Evolutionary conservation across 2,113 vertebrate genomes (phyloP).

Genomic region (Coreoperca whiteheadi): DNA sequence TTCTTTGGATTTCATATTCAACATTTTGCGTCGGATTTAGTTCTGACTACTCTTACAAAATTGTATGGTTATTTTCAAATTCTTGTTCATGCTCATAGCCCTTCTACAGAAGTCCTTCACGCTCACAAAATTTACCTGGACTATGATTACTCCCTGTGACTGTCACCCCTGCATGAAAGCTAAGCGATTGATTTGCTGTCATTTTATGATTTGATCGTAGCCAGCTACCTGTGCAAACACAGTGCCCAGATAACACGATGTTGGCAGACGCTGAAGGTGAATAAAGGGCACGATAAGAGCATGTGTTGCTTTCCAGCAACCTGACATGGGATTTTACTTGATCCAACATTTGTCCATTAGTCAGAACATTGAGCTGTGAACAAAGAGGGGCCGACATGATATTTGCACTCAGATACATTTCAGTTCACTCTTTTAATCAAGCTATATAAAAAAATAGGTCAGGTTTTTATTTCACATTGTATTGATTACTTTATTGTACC

Average conservation of each 20-base stretch:
- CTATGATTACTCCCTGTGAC: neutral
- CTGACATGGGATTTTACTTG: constrained; percentile 15
- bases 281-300: constrained; percentile 39
- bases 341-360: constrained; percentile 27
- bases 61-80: neutral
- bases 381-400: neutral
- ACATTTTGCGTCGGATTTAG: no score
- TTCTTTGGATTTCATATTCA: neutral
- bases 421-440: neutral
- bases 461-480: constrained; percentile 9
- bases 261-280: constrained; percentile 11
- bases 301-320: constrained; percentile 13
- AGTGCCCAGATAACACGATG: constrained; percentile 21
- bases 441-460: neutral
- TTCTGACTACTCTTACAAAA: neutral
- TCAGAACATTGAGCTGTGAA: constrained; percentile 4
- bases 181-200: neutral
- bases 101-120: neutral
- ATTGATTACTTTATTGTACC: neutral
- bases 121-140: neutral
- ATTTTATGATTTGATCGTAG: constrained; percentile 33
- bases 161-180: constrained; percentile 4
- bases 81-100: neutral
- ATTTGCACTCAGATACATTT: constrained; percentile 6
- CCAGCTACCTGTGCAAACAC: constrained; percentile 36